Evolutionary conservation across 2,888 invertebrate genomes (phyloP).

Genomic region (Chrysotoxum bicinctum): DNA sequence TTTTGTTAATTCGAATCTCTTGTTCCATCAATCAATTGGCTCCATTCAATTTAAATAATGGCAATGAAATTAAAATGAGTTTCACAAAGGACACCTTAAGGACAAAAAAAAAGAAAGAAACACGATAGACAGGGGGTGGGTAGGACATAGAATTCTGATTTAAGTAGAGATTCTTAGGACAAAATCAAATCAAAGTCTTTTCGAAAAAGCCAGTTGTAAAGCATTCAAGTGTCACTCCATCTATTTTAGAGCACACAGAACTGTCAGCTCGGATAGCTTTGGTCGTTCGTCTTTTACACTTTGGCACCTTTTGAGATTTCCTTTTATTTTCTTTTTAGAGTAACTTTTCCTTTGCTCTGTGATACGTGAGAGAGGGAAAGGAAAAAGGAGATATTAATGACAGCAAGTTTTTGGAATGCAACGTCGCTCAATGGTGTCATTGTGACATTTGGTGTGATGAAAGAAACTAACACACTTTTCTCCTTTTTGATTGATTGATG

Average conservation of each 20-base stretch:
- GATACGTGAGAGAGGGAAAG: background rate
- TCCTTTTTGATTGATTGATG: constrained; percentile 61
- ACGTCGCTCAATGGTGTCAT: background rate
- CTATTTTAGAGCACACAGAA: constrained; percentile 46
- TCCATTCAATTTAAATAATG: constrained; percentile 68
- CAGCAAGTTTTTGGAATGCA: constrained; percentile 55
- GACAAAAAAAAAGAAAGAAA: background rate
- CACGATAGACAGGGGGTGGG: background rate
- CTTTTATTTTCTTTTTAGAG: constrained; percentile 23
- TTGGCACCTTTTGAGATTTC: constrained; percentile 34
- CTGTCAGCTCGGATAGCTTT: constrained; percentile 41
- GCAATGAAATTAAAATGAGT: constrained; percentile 56
- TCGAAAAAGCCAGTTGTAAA: constrained; percentile 36
- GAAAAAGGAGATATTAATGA: constrained; percentile 52
- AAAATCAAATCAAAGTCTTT: constrained; percentile 55
- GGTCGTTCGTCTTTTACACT: constrained; percentile 62
- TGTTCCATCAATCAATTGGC: constrained; percentile 53
- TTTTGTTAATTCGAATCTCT: constrained; percentile 23
- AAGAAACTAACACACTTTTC: constrained; percentile 20
- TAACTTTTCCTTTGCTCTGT: background rate
- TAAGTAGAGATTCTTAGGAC: constrained; percentile 22
- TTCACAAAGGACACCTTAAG: constrained; percentile 27
- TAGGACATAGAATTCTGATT: background rate
- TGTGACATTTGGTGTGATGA: constrained; percentile 25
- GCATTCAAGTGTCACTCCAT: constrained; percentile 67